These are phyloP conservation scores for Capricornis sumatraensis DNA, from an alignment of 2,113 vertebrate species.

Conservation along the genomic window DNA sequence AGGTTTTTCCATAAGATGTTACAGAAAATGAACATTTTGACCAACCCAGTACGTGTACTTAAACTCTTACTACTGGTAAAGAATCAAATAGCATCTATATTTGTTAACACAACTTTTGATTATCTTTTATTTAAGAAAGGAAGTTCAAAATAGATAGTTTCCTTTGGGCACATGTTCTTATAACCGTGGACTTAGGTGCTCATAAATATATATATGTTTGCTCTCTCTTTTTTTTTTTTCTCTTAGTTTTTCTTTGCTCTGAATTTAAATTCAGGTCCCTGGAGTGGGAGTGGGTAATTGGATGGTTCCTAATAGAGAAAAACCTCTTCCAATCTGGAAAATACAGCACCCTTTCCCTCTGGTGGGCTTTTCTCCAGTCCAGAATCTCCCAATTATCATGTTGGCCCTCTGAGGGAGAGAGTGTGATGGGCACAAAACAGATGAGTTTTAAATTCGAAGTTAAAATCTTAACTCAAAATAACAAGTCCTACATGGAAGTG, in stretches of 20 bases:
- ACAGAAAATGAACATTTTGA: background rate
- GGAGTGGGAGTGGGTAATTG: background rate
- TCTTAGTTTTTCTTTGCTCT: background rate
- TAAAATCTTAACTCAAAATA: conserved; percentile 20
- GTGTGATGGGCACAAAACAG: background rate
- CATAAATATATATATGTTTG: background rate
- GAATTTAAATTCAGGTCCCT: background rate
- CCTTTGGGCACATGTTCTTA: background rate
- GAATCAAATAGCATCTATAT: background rate
- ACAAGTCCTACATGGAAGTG: background rate
- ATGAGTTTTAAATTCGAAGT: background rate
- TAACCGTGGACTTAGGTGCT: background rate
- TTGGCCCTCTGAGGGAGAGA: background rate
- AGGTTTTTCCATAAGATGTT: background rate
- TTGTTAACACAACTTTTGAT: background rate
- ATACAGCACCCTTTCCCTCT: background rate
- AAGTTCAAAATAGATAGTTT: background rate
- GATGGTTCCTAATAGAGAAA: background rate
- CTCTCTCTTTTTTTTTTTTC: background rate
- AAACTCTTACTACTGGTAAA: background rate
- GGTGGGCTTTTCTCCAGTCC: background rate
- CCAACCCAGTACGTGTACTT: background rate
- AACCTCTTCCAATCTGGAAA: background rate
- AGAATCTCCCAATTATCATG: background rate
- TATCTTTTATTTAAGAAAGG: background rate